Evolutionary conservation across 1,140 invertebrate species (phyloP).

Genomic region (Achroia grisella): DNA sequence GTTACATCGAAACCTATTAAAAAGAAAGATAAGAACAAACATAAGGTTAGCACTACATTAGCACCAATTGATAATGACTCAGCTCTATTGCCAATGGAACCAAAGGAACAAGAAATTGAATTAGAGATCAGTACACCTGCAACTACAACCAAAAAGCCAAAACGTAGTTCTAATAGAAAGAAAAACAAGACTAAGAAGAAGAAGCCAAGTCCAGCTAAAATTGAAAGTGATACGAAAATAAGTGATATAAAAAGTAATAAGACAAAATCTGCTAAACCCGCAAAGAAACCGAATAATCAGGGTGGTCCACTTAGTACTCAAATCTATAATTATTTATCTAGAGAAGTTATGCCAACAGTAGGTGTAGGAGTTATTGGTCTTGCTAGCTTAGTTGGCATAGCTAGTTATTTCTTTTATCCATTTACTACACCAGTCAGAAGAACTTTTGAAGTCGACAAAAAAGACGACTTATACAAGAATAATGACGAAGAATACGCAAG

Average conservation of each 20-base stretch:
- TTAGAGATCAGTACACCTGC: conserved; percentile 69
- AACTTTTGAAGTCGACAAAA: conserved; percentile 78
- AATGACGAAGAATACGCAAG: conserved; percentile 77
- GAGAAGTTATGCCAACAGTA: conserved; percentile 86
- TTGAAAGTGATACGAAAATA: conserved; percentile 66
- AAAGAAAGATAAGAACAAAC: conserved; percentile 56
- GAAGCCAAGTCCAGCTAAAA: conserved; percentile 32
- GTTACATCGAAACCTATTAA: conserved; percentile 42
- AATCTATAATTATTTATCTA: conserved; percentile 84
- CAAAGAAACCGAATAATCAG: conserved; percentile 66
- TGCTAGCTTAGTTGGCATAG: conserved; percentile 80
- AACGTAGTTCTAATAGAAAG: conserved; percentile 59
- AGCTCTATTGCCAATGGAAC: conserved; percentile 62
- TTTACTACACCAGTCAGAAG: conserved; percentile 79
- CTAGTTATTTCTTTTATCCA: conserved; percentile 84
- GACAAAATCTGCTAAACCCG: conserved; percentile 47
- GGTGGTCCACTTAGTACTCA: conserved; percentile 78
- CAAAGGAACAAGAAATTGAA: conserved; percentile 75
- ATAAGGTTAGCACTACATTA: conserved; percentile 30
- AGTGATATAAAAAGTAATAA: conserved; percentile 70
- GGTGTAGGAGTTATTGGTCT: conserved; percentile 83
- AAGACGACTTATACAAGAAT: conserved; percentile 78
- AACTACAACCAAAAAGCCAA: conserved; percentile 68
- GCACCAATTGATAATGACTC: conserved; percentile 39
- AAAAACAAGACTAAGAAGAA: conserved; percentile 70